Percentiles rank a stretch among this genome's conserved stretches.
Conservation (phyloP, 92 coral and sea anemone genomes). For the Umimayanthus kanabou region DNA sequence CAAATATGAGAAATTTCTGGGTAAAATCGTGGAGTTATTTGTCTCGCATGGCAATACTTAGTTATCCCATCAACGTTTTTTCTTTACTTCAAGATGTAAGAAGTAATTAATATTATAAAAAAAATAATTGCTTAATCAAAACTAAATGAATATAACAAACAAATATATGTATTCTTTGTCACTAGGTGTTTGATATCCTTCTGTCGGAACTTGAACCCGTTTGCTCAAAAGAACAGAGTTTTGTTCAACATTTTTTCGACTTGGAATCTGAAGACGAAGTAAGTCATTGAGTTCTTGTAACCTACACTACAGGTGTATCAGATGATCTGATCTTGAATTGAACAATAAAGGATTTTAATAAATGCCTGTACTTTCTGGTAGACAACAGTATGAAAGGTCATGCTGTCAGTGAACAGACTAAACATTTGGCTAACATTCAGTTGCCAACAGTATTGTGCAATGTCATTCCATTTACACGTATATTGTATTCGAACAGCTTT, state of each 20-base stretch:
- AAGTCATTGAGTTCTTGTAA: neutral
- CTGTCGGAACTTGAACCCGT: constrained; percentile 97
- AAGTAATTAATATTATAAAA: no score
- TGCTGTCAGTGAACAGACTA: no score
- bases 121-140: no score
- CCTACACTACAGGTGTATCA: neutral
- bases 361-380: neutral
- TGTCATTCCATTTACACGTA: no score
- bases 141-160: neutral
- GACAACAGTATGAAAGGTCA: neutral
- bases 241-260: constrained; percentile 94
- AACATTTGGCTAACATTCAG: no score
- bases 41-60: no score
- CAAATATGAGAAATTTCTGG: no score
- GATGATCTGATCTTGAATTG: neutral
- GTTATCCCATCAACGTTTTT: no score
- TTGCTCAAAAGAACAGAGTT: constrained; percentile 93
- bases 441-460: no score
- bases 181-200: constrained; percentile 89
- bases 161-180: neutral
- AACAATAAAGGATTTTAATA: neutral
- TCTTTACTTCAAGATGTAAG: no score
- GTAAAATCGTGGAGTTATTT: no score
- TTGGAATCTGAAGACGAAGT: constrained; percentile 90
- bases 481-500: no score